These are phyloP conservation scores for Sitophilus oryzae DNA, from an alignment of 1,140 invertebrate genomes.

Conservation along the genomic window DNA sequence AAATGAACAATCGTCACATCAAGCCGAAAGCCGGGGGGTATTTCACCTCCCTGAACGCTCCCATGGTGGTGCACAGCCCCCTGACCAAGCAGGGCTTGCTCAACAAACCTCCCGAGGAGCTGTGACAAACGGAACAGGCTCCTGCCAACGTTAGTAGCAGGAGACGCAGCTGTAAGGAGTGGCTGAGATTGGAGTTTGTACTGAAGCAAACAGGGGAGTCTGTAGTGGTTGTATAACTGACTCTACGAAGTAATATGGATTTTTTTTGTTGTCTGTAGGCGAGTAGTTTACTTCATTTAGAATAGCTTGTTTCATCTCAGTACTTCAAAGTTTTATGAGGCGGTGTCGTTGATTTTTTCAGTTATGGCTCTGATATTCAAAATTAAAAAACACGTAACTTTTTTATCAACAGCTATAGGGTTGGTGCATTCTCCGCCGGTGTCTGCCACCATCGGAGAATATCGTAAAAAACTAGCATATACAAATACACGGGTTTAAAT, in stretches of 20 bases:
- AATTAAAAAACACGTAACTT: no score
- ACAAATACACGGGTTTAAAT: no score
- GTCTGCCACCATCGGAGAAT: no score
- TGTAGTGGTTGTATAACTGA: slow-evolving; percentile 19
- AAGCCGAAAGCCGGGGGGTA: slow-evolving; percentile 76
- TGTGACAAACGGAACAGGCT: slow-evolving; percentile 20
- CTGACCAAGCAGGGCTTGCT: slow-evolving; percentile 44
- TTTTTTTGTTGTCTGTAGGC: no score
- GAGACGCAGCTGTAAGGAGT: slow-evolving; percentile 21
- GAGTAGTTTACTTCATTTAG: no score
- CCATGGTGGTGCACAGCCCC: slow-evolving; percentile 46
- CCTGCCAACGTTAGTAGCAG: slow-evolving; percentile 6
- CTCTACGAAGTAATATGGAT: background rate
- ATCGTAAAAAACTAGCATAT: no score
- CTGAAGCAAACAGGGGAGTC: slow-evolving; percentile 21
- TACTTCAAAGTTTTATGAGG: no score
- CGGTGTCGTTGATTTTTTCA: no score
- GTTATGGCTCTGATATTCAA: no score
- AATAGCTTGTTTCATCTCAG: no score
- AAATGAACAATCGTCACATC: slow-evolving; percentile 81
- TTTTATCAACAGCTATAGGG: no score
- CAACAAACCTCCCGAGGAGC: slow-evolving; percentile 38
- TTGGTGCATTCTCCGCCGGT: no score
- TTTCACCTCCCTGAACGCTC: slow-evolving; percentile 54
- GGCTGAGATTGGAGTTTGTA: slow-evolving; percentile 21